These are phyloP conservation scores for Schlechtendalia chinensis DNA, from an alignment of 1,140 invertebrate species.

Conservation along the genomic window DNA sequence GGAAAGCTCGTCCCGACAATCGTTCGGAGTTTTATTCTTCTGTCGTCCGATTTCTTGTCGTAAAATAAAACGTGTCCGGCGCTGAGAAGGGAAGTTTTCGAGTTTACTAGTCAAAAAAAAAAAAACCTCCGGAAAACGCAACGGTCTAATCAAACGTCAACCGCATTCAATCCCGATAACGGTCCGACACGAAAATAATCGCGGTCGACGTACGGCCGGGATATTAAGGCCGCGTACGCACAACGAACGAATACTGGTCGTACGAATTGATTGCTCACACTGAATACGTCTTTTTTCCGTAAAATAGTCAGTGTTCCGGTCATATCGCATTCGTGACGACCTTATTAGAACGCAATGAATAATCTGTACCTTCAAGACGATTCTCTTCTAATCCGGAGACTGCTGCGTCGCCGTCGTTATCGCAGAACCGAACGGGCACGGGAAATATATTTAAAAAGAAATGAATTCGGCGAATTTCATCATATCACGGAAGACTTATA, in stretches of 20 bases:
- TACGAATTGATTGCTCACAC: constrained; percentile 8
- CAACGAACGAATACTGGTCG: not conserved
- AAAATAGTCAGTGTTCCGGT: constrained; percentile 12
- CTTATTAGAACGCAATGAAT: constrained; percentile 10
- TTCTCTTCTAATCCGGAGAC: constrained; percentile 12
- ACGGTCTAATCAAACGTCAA: too few species aligned
- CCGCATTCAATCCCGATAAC: too few species aligned
- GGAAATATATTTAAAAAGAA: constrained; percentile 19
- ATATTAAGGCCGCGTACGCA: not conserved
- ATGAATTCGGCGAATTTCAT: constrained; percentile 36
- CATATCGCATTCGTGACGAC: constrained; percentile 1
- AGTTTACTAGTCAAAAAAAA: too few species aligned
- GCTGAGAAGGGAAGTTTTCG: too few species aligned
- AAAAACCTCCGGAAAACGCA: too few species aligned
- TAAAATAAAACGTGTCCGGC: too few species aligned
- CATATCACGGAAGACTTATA: constrained; percentile 33
- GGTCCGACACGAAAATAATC: too few species aligned
- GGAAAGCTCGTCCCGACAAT: too few species aligned
- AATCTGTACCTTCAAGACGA: not conserved
- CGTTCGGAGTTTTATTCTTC: too few species aligned
- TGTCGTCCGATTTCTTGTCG: too few species aligned
- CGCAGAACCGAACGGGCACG: constrained; percentile 27
- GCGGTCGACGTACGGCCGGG: too few species aligned
- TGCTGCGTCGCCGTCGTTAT: constrained; percentile 7
- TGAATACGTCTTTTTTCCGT: constrained; percentile 13